A percentile compares a stretch with the other conserved stretches of the same genome.
Conservation (phyloP, 1,140 invertebrate genomes). For the Andrena cerasifolii region DNA sequence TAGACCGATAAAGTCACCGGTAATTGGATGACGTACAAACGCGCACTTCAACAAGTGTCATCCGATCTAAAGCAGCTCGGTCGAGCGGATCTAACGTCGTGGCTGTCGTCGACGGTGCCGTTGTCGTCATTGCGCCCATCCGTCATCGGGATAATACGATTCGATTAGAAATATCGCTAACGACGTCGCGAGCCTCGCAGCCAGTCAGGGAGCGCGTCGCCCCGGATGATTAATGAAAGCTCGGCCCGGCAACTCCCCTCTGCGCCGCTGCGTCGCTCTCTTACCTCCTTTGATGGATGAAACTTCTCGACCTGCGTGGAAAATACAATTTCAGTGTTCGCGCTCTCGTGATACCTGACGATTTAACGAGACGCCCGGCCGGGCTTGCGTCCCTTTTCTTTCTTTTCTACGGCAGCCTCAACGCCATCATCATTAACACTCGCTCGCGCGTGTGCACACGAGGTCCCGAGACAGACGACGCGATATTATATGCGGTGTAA, state of each 20-base stretch:
- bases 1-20: conserved; percentile 52
- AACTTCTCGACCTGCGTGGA: conserved; percentile 45
- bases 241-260: background rate
- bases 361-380: conserved; percentile 46
- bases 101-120: conserved; percentile 29
- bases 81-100: conserved; percentile 10
- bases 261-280: background rate
- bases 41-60: conserved; percentile 50
- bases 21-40: conserved; percentile 47
- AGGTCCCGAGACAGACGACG: conserved; percentile 26
- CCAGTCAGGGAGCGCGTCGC: background rate
- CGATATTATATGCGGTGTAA: conserved; percentile 46
- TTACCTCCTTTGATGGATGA: conserved; percentile 47
- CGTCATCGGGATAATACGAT: conserved; percentile 63
- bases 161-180: conserved; percentile 64
- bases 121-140: conserved; percentile 59
- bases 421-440: conserved; percentile 48
- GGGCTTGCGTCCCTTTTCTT: conserved; percentile 22
- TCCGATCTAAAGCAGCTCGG: conserved; percentile 27
- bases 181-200: conserved; percentile 28
- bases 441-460: conserved; percentile 11
- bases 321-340: conserved; percentile 48
- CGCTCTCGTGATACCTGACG: conserved; percentile 37
- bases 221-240: conserved; percentile 62
- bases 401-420: conserved; percentile 5